A percentile compares a stretch with the other conserved stretches of the same genome.
phyloP scores from a whole-genome alignment of 2,888 invertebrate genomes.

The Diaphora mendica region DNA sequence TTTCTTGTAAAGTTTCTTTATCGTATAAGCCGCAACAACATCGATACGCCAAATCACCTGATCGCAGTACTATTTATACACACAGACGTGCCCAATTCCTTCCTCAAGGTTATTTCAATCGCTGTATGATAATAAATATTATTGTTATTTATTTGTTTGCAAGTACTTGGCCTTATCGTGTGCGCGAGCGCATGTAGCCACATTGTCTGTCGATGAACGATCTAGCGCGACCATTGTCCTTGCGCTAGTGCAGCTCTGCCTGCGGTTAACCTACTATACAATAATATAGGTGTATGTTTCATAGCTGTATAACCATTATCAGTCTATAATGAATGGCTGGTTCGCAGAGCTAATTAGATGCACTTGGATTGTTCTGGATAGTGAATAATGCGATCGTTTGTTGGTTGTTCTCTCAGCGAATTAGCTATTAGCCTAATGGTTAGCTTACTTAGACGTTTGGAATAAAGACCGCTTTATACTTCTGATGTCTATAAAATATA shows the following conservation, averaged over 20 bases:
- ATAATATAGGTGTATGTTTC: slow-evolving; percentile 10
- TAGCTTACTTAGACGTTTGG: neutral
- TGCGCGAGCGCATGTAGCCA: slow-evolving; percentile 48
- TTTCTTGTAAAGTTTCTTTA: neutral
- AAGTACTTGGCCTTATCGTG: slow-evolving; percentile 44
- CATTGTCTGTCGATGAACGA: slow-evolving; percentile 40
- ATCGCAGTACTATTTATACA: neutral
- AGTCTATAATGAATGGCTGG: slow-evolving; percentile 26
- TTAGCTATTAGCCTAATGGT: slow-evolving; percentile 1
- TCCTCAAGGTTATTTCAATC: neutral
- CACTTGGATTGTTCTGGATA: slow-evolving; percentile 15
- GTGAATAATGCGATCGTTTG: slow-evolving; percentile 10
- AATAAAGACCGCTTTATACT: slow-evolving; percentile 1
- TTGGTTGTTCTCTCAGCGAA: slow-evolving; percentile 7
- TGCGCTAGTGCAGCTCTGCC: slow-evolving; percentile 40
- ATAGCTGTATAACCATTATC: slow-evolving; percentile 25
- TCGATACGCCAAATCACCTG: neutral
- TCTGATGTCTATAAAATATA: neutral
- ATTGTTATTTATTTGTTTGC: neutral
- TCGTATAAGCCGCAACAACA: neutral
- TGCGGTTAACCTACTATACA: slow-evolving; percentile 45
- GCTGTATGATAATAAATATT: neutral
- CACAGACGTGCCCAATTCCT: neutral
- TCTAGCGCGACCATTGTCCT: slow-evolving; percentile 19
- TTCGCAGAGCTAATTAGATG: slow-evolving; percentile 33